Evolutionary conservation across 1,140 invertebrate genomes (phyloP).

Genomic region (Lepidurus apus): DNA sequence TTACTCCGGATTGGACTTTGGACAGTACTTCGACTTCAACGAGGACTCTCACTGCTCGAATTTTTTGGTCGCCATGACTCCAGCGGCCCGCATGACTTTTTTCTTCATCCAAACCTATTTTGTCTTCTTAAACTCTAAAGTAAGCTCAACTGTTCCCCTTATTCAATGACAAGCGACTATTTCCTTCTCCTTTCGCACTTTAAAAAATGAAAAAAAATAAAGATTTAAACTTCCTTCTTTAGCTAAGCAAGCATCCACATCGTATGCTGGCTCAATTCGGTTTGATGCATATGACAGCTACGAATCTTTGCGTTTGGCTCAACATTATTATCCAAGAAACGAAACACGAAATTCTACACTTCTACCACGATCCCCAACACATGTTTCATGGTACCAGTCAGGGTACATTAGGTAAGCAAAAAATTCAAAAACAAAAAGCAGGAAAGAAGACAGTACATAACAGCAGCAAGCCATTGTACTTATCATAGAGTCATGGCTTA

Average conservation of each 20-base stretch:
- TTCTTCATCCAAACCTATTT: conserved; percentile 95
- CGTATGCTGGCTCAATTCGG: conserved; percentile 81
- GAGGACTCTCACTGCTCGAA: conserved; percentile 78
- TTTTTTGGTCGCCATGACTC: conserved; percentile 75
- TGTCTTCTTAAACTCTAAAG: conserved; percentile 87
- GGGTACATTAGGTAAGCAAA: neutral
- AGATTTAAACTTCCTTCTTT: neutral
- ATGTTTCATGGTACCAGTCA: neutral
- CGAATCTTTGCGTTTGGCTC: conserved; percentile 88
- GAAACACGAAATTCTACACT: conserved; percentile 70
- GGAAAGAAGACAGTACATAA: neutral
- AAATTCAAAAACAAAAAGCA: neutral
- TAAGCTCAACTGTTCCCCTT: conserved; percentile 33
- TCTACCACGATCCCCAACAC: conserved; percentile 25
- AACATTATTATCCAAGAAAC: conserved; percentile 89
- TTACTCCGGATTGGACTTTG: conserved; percentile 87
- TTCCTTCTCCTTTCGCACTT: neutral
- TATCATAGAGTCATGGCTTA: neutral
- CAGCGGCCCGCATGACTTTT: conserved; percentile 81
- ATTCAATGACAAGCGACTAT: conserved; percentile 30
- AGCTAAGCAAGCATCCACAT: conserved; percentile 85
- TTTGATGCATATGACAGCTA: conserved; percentile 93
- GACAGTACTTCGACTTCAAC: conserved; percentile 85
- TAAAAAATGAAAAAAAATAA: neutral
- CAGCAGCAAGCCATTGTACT: neutral